A percentile compares a stretch with the other conserved stretches of the same genome.
phyloP scores from a whole-genome alignment of 2,113 vertebrate species.

The Mixornis gularis region DNA sequence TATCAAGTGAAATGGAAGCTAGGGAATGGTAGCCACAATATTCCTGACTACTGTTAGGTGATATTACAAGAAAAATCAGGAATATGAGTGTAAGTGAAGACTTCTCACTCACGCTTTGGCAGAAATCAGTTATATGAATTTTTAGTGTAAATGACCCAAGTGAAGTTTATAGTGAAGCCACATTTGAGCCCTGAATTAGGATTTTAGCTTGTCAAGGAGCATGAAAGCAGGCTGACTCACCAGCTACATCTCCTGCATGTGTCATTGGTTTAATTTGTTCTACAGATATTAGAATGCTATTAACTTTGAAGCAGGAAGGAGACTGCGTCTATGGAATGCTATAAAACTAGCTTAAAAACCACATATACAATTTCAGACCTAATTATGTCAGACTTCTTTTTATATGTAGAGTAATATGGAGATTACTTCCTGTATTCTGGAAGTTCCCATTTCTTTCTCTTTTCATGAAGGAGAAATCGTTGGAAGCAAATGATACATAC shows the following conservation, averaged over 20 bases:
- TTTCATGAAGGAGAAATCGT: neutral
- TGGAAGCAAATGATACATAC: neutral
- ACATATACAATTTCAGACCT: neutral
- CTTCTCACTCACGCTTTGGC: neutral
- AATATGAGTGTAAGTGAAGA: neutral
- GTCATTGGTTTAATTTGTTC: neutral
- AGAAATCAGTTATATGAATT: neutral
- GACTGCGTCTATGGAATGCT: neutral
- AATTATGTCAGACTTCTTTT: neutral
- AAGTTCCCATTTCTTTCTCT: neutral
- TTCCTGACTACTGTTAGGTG: neutral
- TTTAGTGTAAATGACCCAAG: neutral
- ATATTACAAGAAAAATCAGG: neutral
- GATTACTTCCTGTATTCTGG: neutral
- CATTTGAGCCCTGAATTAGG: neutral
- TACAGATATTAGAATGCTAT: neutral
- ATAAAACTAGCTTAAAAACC: neutral
- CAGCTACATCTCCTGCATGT: neutral
- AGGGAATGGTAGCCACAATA: neutral
- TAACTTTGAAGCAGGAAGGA: neutral
- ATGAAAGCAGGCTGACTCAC: neutral
- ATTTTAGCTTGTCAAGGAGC: neutral
- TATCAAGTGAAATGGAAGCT: neutral
- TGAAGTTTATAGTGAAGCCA: neutral
- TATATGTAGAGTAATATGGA: neutral